Evolutionary conservation across 37 sponge, comb jelly and placozoan species (phyloP).

Genomic region (Hormiphora californensis): DNA sequence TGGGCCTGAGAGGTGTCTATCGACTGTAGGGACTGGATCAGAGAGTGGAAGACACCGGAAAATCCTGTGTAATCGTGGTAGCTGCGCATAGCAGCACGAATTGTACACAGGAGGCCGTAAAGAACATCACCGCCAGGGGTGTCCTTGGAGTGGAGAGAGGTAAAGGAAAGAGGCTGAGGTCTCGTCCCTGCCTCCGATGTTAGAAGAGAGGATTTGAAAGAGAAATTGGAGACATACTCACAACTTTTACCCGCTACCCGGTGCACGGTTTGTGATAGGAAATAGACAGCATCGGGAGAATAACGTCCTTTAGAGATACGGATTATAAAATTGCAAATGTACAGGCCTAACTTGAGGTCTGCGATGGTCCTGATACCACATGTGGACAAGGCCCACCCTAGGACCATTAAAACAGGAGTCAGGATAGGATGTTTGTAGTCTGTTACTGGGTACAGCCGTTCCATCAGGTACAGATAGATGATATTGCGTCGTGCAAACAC

Average conservation of each 20-base stretch:
- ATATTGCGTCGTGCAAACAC: background rate
- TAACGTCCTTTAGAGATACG: background rate
- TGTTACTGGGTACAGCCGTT: constrained; percentile 67
- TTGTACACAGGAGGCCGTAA: background rate
- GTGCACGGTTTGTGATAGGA: background rate
- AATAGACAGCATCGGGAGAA: constrained; percentile 27
- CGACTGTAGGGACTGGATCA: background rate
- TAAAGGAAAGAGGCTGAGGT: background rate
- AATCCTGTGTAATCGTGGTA: constrained; percentile 25
- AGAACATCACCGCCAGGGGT: background rate
- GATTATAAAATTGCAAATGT: background rate
- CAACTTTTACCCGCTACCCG: background rate
- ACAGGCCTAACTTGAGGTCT: constrained; percentile 6
- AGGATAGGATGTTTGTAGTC: constrained; percentile 68
- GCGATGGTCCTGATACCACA: constrained; percentile 4
- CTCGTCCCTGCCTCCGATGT: background rate
- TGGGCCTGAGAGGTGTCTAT: background rate
- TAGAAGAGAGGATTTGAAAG: background rate
- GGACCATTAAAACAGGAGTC: constrained; percentile 63
- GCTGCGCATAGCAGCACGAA: constrained; percentile 12
- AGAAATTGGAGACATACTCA: constrained; percentile 29
- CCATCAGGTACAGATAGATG: constrained; percentile 14
- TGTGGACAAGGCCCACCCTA: constrained; percentile 53
- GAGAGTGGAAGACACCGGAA: background rate
- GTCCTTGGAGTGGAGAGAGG: background rate